These are phyloP conservation scores for Capreolus pygargus DNA, from an alignment of 2,113 vertebrate genomes.

Conservation along the genomic window DNA sequence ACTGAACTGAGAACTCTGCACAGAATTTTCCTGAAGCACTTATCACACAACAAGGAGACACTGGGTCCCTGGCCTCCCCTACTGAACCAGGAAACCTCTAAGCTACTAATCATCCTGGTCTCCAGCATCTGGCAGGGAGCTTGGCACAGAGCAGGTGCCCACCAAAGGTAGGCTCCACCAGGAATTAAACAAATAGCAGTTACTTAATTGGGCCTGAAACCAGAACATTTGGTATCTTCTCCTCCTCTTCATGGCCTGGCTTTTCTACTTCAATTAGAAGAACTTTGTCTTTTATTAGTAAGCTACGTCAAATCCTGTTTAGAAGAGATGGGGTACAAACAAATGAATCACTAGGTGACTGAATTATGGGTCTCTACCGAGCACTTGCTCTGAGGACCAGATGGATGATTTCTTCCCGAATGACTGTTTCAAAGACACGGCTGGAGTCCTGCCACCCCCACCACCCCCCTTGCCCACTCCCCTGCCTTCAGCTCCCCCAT, in stretches of 20 bases:
- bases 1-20: not conserved
- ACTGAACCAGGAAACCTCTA: not conserved
- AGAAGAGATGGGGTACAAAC: not conserved
- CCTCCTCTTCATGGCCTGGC: not conserved
- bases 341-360: conserved; percentile 22
- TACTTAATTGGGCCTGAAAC: not conserved
- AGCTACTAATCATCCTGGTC: not conserved
- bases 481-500: not conserved
- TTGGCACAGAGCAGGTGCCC: not conserved
- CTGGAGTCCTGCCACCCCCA: not conserved
- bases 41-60: not conserved
- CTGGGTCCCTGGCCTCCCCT: not conserved
- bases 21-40: not conserved
- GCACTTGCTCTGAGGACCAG: not conserved
- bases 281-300: conserved; percentile 33
- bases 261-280: conserved; percentile 22
- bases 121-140: not conserved
- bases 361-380: not conserved
- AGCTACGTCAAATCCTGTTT: not conserved
- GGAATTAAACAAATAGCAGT: not conserved
- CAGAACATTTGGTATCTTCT: not conserved
- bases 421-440: not conserved
- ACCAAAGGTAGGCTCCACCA: not conserved
- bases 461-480: rapidly evolving
- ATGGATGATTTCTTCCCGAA: rapidly evolving